Conservation (phyloP, 2,888 invertebrate genomes). For the Nomada fucata region DNA sequence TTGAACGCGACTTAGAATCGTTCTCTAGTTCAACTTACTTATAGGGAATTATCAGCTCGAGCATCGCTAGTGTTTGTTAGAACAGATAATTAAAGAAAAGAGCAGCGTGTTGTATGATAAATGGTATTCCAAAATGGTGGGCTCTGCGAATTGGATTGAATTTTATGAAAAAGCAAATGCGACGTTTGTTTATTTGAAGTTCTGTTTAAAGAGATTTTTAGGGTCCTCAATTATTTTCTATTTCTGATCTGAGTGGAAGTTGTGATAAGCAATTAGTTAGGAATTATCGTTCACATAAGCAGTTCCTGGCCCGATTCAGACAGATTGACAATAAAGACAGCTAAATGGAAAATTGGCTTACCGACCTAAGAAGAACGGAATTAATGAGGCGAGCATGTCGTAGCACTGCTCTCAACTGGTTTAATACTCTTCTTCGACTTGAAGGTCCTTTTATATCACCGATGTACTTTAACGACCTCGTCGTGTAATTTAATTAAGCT, state of each 20-base stretch:
- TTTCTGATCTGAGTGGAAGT: background rate
- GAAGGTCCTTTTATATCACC: slow-evolving; percentile 68
- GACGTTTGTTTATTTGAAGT: background rate
- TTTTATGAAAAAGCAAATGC: background rate
- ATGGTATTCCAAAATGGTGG: too few species aligned
- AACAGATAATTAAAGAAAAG: too few species aligned
- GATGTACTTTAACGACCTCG: slow-evolving; percentile 54
- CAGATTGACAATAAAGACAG: slow-evolving; percentile 41
- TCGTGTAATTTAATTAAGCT: slow-evolving; percentile 61
- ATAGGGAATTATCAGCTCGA: too few species aligned
- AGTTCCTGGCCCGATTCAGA: slow-evolving; percentile 31
- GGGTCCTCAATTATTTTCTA: background rate
- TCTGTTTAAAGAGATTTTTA: background rate
- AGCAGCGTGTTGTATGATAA: too few species aligned
- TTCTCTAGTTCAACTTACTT: too few species aligned
- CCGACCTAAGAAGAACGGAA: slow-evolving; percentile 70
- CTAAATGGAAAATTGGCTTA: slow-evolving; percentile 57
- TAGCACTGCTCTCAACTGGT: slow-evolving; percentile 55
- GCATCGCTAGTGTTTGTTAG: too few species aligned
- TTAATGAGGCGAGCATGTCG: slow-evolving; percentile 66
- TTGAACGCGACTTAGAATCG: too few species aligned
- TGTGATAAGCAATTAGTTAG: slow-evolving; percentile 17
- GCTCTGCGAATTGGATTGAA: too few species aligned
- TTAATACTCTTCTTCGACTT: slow-evolving; percentile 63
- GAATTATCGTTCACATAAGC: slow-evolving; percentile 24